These are phyloP conservation scores for Acanthococcus lagerstroemiae DNA, from an alignment of 2,888 invertebrate genomes.

Conservation along the genomic window DNA sequence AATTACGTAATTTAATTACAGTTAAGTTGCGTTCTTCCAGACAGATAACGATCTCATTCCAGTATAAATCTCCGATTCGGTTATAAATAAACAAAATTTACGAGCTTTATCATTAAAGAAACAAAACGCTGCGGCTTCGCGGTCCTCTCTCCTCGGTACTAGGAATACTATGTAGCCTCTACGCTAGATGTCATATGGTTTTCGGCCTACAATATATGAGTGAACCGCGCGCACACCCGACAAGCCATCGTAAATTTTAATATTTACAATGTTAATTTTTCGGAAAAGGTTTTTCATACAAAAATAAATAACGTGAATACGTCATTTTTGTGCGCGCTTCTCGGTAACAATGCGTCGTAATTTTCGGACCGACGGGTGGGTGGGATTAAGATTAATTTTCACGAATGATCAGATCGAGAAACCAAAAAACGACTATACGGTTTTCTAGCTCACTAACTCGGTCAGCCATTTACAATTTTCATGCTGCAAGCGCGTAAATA, in stretches of 20 bases:
- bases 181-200: neutral
- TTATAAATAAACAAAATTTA: conserved; percentile 27
- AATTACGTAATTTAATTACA: conserved; percentile 29
- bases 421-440: no score
- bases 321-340: no score
- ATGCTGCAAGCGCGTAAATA: no score
- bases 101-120: conserved; percentile 18
- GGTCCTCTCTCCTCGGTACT: no score
- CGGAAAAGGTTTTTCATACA: neutral
- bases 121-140: neutral
- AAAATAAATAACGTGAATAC: no score
- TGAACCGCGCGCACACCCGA: neutral
- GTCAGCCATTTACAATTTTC: no score
- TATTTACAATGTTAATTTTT: neutral
- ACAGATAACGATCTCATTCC: conserved; percentile 24
- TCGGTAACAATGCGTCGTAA: no score
- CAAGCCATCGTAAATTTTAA: neutral
- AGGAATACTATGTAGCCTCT: neutral
- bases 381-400: no score
- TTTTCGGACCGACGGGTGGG: no score
- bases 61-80: conserved; percentile 28
- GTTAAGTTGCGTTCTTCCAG: conserved; percentile 17
- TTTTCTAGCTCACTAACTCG: no score
- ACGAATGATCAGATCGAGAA: no score
- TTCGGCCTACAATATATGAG: neutral